These are phyloP conservation scores for Monochamus saltuarius DNA, from an alignment of 1,140 invertebrate genomes.

Conservation along the genomic window DNA sequence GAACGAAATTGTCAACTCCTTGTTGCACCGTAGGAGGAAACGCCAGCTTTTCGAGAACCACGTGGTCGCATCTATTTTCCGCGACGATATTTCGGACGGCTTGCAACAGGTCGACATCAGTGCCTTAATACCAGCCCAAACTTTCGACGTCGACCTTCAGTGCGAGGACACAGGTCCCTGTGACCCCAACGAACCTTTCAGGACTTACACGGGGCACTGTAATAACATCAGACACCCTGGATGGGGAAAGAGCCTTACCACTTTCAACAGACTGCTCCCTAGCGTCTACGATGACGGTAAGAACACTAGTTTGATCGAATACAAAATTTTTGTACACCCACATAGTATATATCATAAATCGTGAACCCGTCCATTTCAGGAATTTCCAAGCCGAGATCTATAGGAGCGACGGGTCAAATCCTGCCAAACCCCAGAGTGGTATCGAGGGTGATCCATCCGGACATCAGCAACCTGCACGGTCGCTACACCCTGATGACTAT, in stretches of 20 bases:
- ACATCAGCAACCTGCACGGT: conserved; percentile 71
- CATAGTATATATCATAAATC: too few species aligned
- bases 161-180: conserved; percentile 72
- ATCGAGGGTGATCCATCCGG: conserved; percentile 83
- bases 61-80: conserved; percentile 59
- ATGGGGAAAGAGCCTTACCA: conserved; percentile 81
- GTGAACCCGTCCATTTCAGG: conserved; percentile 19
- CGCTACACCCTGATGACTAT: conserved; percentile 90
- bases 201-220: conserved; percentile 83
- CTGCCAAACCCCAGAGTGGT: conserved; percentile 50
- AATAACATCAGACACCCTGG: conserved; percentile 88
- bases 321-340: too few species aligned
- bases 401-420: conserved; percentile 66
- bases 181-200: conserved; percentile 77
- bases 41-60: conserved; percentile 17
- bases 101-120: conserved; percentile 73
- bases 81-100: conserved; percentile 68
- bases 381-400: conserved; percentile 73
- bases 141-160: conserved; percentile 53
- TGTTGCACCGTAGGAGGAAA: conserved; percentile 53
- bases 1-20: conserved; percentile 74
- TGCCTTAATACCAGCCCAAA: conserved; percentile 55
- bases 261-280: conserved; percentile 82
- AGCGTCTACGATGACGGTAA: conserved; percentile 90
- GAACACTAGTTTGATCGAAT: conserved; percentile 69